A percentile compares a stretch with the other conserved stretches of the same genome.
These are phyloP conservation scores for Coracias cyanogaster DNA, from an alignment of 2,797 vertebrate genomes.

Conservation along the genomic window DNA sequence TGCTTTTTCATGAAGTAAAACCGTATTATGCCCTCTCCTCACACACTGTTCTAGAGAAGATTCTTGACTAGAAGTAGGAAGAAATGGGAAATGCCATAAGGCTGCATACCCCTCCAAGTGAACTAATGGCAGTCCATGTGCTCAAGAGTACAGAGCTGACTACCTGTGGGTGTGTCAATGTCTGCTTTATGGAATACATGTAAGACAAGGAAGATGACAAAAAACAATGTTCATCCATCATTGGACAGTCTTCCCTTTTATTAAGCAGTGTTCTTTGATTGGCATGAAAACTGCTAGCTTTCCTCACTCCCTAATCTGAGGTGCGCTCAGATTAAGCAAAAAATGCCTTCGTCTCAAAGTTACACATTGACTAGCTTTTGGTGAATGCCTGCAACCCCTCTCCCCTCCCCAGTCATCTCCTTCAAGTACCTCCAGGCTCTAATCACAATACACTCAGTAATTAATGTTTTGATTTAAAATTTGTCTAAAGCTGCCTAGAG, in stretches of 20 bases:
- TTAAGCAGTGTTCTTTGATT: not conserved
- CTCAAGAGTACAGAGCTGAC: not conserved
- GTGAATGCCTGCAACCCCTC: not conserved
- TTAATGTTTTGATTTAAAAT: constrained; percentile 46
- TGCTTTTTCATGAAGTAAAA: not conserved
- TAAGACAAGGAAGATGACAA: not conserved
- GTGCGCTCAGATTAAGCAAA: not conserved
- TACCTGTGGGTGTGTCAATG: rapidly evolving
- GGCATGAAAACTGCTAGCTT: not conserved
- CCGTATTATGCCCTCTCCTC: rapidly evolving
- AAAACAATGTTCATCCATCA: not conserved
- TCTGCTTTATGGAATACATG: not conserved
- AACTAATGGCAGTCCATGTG: not conserved
- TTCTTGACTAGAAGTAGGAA: not conserved
- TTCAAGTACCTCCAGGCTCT: not conserved
- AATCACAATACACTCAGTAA: constrained; percentile 30
- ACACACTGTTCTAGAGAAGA: not conserved
- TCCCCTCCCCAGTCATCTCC: not conserved
- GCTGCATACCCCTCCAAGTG: not conserved
- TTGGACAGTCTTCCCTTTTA: not conserved
- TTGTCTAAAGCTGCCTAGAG: constrained; percentile 22
- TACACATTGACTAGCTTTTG: not conserved
- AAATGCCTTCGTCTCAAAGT: not conserved
- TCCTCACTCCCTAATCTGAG: not conserved
- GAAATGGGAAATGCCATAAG: not conserved